These are phyloP conservation scores for Hydrozoanthus tunicans DNA, from an alignment of 64 coral and sea anemone species.

Conservation along the genomic window DNA sequence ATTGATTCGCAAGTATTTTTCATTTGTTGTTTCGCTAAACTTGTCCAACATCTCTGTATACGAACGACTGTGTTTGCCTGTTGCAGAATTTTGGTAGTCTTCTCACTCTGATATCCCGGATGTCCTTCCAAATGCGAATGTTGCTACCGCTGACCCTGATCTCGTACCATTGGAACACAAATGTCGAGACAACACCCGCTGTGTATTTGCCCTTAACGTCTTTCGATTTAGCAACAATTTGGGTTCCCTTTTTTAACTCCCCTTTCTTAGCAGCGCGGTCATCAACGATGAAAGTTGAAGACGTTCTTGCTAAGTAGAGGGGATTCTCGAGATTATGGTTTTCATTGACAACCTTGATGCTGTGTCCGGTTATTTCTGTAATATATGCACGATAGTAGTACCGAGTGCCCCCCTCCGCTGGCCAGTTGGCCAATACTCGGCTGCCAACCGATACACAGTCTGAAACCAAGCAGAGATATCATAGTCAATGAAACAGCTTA, in stretches of 20 bases:
- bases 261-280: slow-evolving; percentile 7
- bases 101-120: slow-evolving; percentile 7
- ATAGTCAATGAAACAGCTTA: no score
- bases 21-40: neutral
- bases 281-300: slow-evolving; percentile 28
- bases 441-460: slow-evolving; percentile 31
- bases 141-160: neutral
- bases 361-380: slow-evolving; percentile 5
- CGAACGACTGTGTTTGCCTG: neutral
- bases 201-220: neutral
- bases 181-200: neutral
- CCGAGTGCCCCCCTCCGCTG: neutral
- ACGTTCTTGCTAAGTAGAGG: slow-evolving; percentile 32
- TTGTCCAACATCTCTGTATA: slow-evolving; percentile 2
- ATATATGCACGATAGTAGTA: slow-evolving; percentile 35
- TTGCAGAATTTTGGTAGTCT: slow-evolving; percentile 37
- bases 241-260: slow-evolving; percentile 30
- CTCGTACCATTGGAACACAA: slow-evolving; percentile 40
- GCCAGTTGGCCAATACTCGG: slow-evolving; percentile 40
- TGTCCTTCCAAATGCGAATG: neutral
- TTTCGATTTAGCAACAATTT: neutral
- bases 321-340: slow-evolving; percentile 16
- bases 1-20: no score
- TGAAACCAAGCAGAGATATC: neutral
- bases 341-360: slow-evolving; percentile 34